These are phyloP conservation scores for Tetranychus piercei DNA, from an alignment of 2,888 invertebrate genomes.

Conservation along the genomic window DNA sequence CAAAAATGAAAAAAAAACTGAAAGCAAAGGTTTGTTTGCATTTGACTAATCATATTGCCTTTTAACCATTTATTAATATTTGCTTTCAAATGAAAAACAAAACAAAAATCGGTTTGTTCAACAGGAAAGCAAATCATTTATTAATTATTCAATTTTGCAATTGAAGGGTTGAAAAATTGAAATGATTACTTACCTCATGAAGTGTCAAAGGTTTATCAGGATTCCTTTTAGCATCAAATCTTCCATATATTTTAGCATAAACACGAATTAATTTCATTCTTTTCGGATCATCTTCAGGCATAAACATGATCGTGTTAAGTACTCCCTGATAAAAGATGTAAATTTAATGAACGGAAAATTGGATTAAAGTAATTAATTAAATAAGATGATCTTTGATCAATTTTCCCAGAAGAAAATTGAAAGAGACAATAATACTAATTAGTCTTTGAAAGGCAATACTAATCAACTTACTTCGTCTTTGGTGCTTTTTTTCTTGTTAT, in stretches of 20 bases:
- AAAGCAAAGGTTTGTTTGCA: no score
- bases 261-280: constrained; percentile 82
- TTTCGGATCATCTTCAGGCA: constrained; percentile 67
- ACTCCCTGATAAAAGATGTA: constrained; percentile 40
- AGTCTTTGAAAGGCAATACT: background rate
- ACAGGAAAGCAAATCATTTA: background rate
- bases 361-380: background rate
- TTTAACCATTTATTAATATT: no score
- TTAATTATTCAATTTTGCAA: background rate
- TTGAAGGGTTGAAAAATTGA: constrained; percentile 2
- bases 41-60: no score
- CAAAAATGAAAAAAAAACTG: no score
- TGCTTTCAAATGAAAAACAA: no score
- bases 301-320: constrained; percentile 43
- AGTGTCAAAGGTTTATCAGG: constrained; percentile 88
- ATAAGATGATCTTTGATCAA: no score
- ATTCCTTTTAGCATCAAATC: constrained; percentile 90
- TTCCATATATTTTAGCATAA: constrained; percentile 90
- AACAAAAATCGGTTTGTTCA: no score
- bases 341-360: constrained; percentile 30
- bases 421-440: background rate
- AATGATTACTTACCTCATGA: constrained; percentile 51
- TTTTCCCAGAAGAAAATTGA: background rate
- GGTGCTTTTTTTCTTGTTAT: constrained; percentile 70
- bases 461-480: constrained; percentile 45